Base-by-base conservation (phyloP, 2,888 invertebrate genomes). In the Nemotelus nigrinus region DNA sequence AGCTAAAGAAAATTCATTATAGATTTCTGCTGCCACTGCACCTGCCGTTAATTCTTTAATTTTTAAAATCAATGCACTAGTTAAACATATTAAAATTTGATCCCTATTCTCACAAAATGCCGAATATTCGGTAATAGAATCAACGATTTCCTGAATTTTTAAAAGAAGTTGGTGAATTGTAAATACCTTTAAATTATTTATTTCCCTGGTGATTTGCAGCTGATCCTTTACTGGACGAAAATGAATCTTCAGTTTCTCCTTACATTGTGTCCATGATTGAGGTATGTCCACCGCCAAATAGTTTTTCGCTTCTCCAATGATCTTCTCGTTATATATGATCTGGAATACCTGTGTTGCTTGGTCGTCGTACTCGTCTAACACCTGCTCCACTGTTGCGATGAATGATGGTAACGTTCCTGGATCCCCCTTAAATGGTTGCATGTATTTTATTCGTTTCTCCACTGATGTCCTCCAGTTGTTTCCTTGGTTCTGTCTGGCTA, bases 231-330 rank as follows among this genome's bases (percentile, higher is more conserved):
- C 10, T 47, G 70, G 43, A 41, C 44, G 41, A 10, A 55, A 70
- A 47, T 70, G 70, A 8, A 53, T 25, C 55, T 55, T 53, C n/a
- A 55, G 10, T 25, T 53, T 41, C n/a, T 70, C 55, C 70, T 70
- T 70, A 45, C 70, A 70, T 50, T 67, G 48, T 39, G n/a, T 5
- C 67, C 67, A 48, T 7, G 67, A 25, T 67, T 48, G 25, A 4
- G 48, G 67, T 48, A 48, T 25, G 39, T 67, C 67, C 48, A 25
- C 50, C 5, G 48, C 47, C 25, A 67, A 48, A 48, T n/a, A 67
- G 25, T 67, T 67, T n/a, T 50, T 67, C 48, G 67, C 50, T 67
- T 67, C 67, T 39, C 67, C 67, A 39, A 50, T 67, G 50, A 67
- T 67, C 25, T 67, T 67, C 25, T 25, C 48, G 7, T 67, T 48